Percentiles rank a stretch among this genome's conserved stretches.
These are phyloP conservation scores for Drosophila subobscura DNA, from an alignment of 1,140 invertebrate species.

Conservation along the genomic window DNA sequence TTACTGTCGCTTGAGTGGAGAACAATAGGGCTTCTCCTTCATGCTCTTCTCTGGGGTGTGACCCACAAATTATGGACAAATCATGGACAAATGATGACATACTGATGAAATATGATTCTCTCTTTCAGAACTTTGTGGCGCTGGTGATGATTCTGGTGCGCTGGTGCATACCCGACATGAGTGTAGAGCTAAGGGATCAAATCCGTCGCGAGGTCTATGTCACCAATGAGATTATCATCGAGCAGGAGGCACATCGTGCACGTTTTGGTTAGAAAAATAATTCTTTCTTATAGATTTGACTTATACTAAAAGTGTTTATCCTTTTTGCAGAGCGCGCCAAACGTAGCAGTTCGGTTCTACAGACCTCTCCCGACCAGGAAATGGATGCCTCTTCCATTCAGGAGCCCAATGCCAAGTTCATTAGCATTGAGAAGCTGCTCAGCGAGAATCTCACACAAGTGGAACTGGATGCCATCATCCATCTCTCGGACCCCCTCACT, in stretches of 20 bases:
- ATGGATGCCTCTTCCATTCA: constrained; percentile 64
- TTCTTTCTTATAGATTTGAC: background rate
- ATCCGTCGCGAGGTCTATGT: constrained; percentile 94
- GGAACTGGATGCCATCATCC: constrained; percentile 77
- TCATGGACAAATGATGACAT: constrained; percentile 1
- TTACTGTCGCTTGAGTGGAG: constrained; percentile 29
- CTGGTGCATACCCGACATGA: constrained; percentile 95
- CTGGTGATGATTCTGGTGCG: constrained; percentile 92
- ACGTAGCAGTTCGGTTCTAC: constrained; percentile 50
- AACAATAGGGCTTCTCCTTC: constrained; percentile 30
- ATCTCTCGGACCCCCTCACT: constrained; percentile 63
- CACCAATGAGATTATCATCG: constrained; percentile 95
- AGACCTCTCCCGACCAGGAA: constrained; percentile 39
- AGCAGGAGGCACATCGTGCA: constrained; percentile 88
- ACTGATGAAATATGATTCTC: constrained; percentile 51
- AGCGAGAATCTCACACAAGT: constrained; percentile 66
- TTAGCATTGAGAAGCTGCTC: constrained; percentile 73
- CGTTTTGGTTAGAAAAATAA: constrained; percentile 70
- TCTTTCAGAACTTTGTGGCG: constrained; percentile 91
- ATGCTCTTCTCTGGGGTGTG: constrained; percentile 30
- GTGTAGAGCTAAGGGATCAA: constrained; percentile 89
- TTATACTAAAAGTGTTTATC: background rate
- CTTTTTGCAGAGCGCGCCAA: constrained; percentile 59
- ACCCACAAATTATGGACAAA: constrained; percentile 29
- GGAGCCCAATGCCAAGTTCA: constrained; percentile 70